Base-by-base conservation (phyloP, 2,113 vertebrate genomes). In the Spea bombifrons region DNA sequence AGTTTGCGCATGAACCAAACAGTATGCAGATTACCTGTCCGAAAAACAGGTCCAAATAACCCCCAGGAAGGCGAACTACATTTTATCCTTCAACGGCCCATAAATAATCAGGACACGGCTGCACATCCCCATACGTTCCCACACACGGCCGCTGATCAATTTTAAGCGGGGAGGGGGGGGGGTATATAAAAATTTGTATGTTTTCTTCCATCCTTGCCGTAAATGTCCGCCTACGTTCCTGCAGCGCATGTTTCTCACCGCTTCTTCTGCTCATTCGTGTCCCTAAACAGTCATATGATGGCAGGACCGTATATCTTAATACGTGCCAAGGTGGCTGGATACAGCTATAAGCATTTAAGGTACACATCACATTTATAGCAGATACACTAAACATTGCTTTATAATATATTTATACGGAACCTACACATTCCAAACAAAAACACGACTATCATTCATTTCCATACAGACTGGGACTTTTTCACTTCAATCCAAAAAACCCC, bases 1-100 rank as follows among this genome's bases (percentile, higher is more conserved):
- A 43, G 0, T 17, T 16, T 10, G 67, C 5, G 46, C 53, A 12
- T 71, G 17, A 43, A 61, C 15, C 12, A 9, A 63, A 57, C 64
- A 43, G 10, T 53, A 78, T 50, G 75, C 67, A 64, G 75, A 49
- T 43, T 71, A 78, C 75, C 75, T 50, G 75, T 63, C 52, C 47
- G 30, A n/a, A 9, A 70, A 71, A 12, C 16, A 43, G 16, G 67
- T 5, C 7, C 15, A 61, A 78, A 78, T 78, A 72, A 72, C 76
- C 76, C 64, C 76, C 59, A 17, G 48, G n/a, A 46, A 78, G 52
- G 69, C 57, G 72, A 72, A 78, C 72, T 2, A 66, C 66, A 45
- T 64, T 53, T 63, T 64, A 46, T 55, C 15, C 50, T 67, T 61
- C 52, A 15, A 55, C 12, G 5, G 5, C 59, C 4, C 76, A 66